Percentiles rank a stretch among this genome's conserved stretches.
Conservation (phyloP, 2,888 invertebrate species). For the Argynnis bischoffii region DNA sequence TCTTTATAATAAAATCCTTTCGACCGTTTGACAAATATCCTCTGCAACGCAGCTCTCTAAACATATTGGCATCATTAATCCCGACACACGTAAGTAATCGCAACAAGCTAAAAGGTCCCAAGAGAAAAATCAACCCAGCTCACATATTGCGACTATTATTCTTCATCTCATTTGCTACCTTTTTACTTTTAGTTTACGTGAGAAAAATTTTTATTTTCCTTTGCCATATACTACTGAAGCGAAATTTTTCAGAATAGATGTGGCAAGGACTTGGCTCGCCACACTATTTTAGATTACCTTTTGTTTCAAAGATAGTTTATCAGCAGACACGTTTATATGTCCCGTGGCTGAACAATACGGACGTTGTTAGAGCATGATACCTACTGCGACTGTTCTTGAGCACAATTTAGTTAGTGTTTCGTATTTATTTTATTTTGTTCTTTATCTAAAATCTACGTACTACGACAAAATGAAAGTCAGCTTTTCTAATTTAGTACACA, state of each 20-base stretch:
- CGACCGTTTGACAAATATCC: conserved; percentile 33
- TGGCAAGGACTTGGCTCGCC: conserved; percentile 28
- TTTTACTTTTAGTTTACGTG: conserved; percentile 64
- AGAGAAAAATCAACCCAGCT: conserved; percentile 67
- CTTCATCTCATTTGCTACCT: conserved; percentile 73
- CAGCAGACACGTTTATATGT: conserved; percentile 29
- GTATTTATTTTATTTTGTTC: conserved; percentile 10
- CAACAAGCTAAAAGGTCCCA: conserved; percentile 51
- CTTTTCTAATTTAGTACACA: too few species aligned
- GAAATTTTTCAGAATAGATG: conserved; percentile 22
- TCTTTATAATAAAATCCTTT: conserved; percentile 29
- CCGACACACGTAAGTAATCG: conserved; percentile 54
- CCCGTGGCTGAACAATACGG: conserved; percentile 26
- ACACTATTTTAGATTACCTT: conserved; percentile 28
- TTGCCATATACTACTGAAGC: conserved; percentile 39
- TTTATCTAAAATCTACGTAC: neutral
- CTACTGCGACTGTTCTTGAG: conserved; percentile 10
- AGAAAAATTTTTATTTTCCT: conserved; percentile 53
- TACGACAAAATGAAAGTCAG: neutral
- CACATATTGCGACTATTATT: conserved; percentile 74
- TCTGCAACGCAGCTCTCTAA: conserved; percentile 44
- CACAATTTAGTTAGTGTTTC: conserved; percentile 17
- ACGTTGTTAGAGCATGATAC: conserved; percentile 20
- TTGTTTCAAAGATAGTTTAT: conserved; percentile 28
- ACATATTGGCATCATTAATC: conserved; percentile 64